Conservation (phyloP, 2,797 vertebrate genomes). For the Melanotaenia parkinsoni region DNA sequence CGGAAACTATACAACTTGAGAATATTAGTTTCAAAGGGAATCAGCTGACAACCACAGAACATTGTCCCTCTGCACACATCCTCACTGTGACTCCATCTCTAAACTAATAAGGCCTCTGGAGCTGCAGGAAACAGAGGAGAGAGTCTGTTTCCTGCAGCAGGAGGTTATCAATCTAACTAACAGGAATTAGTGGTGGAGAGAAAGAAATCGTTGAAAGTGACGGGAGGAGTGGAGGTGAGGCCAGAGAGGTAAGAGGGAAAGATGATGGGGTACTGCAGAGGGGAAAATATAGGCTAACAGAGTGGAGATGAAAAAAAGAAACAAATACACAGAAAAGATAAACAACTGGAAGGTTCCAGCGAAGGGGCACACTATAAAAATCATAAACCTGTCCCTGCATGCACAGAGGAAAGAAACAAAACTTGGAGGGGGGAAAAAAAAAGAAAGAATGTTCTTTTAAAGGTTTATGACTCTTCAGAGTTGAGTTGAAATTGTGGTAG, state of each 20-base stretch:
- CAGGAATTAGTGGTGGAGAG: slow-evolving; percentile 23
- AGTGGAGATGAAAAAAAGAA: not conserved
- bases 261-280: slow-evolving; percentile 16
- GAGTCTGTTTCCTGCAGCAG: slow-evolving; percentile 67
- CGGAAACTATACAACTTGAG: slow-evolving; percentile 18
- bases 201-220: slow-evolving; percentile 9
- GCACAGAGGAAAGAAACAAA: slow-evolving; percentile 14
- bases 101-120: slow-evolving; percentile 64
- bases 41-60: slow-evolving; percentile 49
- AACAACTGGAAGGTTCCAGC: slow-evolving; percentile 22
- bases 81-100: slow-evolving; percentile 31
- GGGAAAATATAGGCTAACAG: not conserved
- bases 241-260: slow-evolving; percentile 22
- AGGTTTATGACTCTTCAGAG: slow-evolving; percentile 45
- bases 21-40: slow-evolving; percentile 47
- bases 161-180: slow-evolving; percentile 69
- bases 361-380: slow-evolving; percentile 13
- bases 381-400: not conserved
- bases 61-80: slow-evolving; percentile 2
- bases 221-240: slow-evolving; percentile 25
- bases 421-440: slow-evolving; percentile 3
- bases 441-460: slow-evolving; percentile 7
- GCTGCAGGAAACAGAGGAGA: slow-evolving; percentile 54
- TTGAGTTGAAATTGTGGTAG: slow-evolving; percentile 15
- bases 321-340: slow-evolving; percentile 13